Evolutionary conservation across 2,113 vertebrate genomes (phyloP), one percentile per base, ranked within the genome.

Genomic region (Danionella cerebrum): DNA sequence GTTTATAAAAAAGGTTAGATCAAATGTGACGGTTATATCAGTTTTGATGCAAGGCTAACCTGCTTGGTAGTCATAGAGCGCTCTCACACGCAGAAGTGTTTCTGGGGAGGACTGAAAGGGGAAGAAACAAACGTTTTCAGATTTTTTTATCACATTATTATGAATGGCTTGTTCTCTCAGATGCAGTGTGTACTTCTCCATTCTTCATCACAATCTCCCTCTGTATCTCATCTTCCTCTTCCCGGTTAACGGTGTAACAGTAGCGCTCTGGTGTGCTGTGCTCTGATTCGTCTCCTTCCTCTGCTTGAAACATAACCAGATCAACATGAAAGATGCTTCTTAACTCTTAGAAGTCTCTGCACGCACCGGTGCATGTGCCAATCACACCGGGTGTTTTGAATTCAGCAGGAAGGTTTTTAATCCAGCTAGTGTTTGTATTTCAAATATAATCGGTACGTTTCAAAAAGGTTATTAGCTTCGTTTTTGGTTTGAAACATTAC

Each of bases 1-100:
- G n/a, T n/a, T n/a, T n/a, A n/a, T n/a, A n/a, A n/a, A n/a, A n/a
- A n/a, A n/a, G n/a, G n/a, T n/a, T 33, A 33, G 29, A 29, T 33
- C 10, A 21, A 4, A 6, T 18, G 24, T 12, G 21, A 38, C 14
- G 27, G 8, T 14, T 31, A 38, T 27, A 12, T 5, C 35, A 25
- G 2, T 2, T 13, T 41, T 33, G 44, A 80, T 67, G 54, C 68
- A 80, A 76, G 66, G 53, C 85, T 80, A 78, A 90, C 89, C 89
- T 86, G 88, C 89, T 80, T 87, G 84, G 80, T 90, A 90, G 83
- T 89, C 87, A 50, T 88, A 89, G 33, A 90, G 74, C 10, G 89
- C 89, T 68, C 88, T 80, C 60, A 89, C 89, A n/a, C 88, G 84
- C 66, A 86, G 73, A 65, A 81, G 79, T 25, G 35, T 77, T 60